Evolutionary conservation across 2,797 vertebrate genomes (phyloP).

Genomic region (Poecilia picta): DNA sequence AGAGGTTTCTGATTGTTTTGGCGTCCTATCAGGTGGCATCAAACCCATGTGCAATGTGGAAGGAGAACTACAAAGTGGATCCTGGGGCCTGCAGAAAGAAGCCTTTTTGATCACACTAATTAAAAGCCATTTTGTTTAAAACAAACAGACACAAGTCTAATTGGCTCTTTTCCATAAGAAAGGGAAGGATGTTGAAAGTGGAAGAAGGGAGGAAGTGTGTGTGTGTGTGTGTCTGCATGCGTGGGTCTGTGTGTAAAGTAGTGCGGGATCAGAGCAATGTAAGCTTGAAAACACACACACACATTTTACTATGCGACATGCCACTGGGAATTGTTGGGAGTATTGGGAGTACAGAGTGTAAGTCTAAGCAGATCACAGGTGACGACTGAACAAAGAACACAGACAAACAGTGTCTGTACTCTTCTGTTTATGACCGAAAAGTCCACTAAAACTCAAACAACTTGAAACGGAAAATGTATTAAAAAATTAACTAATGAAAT

Average conservation of each 20-base stretch:
- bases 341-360: conserved; percentile 23
- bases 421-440: background rate
- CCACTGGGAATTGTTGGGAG: conserved; percentile 29
- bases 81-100: conserved; percentile 89
- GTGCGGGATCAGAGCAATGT: conserved; percentile 85
- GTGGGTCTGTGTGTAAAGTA: conserved; percentile 22
- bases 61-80: conserved; percentile 93
- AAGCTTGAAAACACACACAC: conserved; percentile 26
- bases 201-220: conserved; percentile 77
- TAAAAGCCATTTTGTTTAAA: conserved; percentile 99
- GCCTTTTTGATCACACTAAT: conserved; percentile 98
- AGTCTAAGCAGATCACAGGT: conserved; percentile 40
- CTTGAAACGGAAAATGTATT: no score
- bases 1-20: conserved; percentile 88
- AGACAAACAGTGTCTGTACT: background rate
- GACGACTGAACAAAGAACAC: conserved; percentile 16
- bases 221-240: background rate
- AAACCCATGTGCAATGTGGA: conserved; percentile 89
- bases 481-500: no score
- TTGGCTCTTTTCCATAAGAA: conserved; percentile 99
- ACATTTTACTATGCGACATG: conserved; percentile 21
- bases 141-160: conserved; percentile 99
- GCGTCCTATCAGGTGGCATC: conserved; percentile 94
- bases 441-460: no score
- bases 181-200: conserved; percentile 98